Percentiles rank a stretch among this genome's conserved stretches.
These are phyloP conservation scores for Scolopax rusticola DNA, from an alignment of 2,797 vertebrate genomes.

Conservation along the genomic window DNA sequence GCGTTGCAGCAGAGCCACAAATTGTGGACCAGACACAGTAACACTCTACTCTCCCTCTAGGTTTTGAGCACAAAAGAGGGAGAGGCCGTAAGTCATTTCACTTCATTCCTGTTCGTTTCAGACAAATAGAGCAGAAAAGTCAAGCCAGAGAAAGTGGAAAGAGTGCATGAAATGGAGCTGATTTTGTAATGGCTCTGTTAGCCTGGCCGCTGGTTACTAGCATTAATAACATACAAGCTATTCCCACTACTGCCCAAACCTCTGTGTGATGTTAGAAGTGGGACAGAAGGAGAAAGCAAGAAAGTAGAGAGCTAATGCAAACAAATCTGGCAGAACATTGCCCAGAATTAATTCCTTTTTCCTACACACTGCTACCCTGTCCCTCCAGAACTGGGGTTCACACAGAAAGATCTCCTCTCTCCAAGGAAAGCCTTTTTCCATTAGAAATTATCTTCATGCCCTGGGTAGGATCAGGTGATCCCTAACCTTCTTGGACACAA, in stretches of 20 bases:
- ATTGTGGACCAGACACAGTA: not conserved
- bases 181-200: slow-evolving; percentile 3
- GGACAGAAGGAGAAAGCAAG: not conserved
- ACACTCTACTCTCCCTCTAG: not conserved
- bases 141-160: slow-evolving; percentile 50
- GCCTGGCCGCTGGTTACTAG: not conserved
- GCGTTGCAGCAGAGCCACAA: not conserved
- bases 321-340: not conserved
- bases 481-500: not conserved
- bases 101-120: slow-evolving; percentile 67
- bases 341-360: not conserved
- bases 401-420: not conserved
- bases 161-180: slow-evolving; percentile 61
- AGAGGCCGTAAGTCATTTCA: slow-evolving; percentile 54
- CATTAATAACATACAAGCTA: not conserved
- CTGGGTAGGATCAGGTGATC: not conserved
- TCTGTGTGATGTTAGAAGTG: not conserved
- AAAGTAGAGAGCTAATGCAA: not conserved
- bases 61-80: not conserved
- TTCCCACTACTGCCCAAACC: not conserved
- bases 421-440: not conserved
- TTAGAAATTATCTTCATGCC: not conserved
- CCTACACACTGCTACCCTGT: not conserved
- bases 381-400: not conserved
- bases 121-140: slow-evolving; percentile 74